Percentiles rank a stretch among this genome's conserved stretches.
phyloP scores from a whole-genome alignment of 2,888 invertebrate species.

The Nomada goodeniana region DNA sequence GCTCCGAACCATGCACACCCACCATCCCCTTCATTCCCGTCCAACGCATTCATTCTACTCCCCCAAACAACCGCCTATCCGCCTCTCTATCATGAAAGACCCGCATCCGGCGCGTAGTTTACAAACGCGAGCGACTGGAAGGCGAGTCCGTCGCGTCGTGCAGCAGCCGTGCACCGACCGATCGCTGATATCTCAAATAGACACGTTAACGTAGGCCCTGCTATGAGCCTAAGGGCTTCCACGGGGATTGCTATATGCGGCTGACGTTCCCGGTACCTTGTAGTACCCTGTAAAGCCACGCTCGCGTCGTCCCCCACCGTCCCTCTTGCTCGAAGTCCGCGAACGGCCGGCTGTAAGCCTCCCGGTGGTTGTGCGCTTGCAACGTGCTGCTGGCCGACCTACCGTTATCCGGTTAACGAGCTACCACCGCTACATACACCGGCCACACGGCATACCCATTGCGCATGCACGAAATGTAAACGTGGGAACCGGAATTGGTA shows the following conservation, averaged over 20 bases:
- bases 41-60: neutral
- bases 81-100: neutral
- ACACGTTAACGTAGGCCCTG: conserved; percentile 78
- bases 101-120: conserved; percentile 19
- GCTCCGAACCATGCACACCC: neutral
- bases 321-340: conserved; percentile 17
- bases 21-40: neutral
- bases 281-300: conserved; percentile 66
- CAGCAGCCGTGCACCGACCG: conserved; percentile 72
- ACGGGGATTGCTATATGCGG: conserved; percentile 62
- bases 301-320: conserved; percentile 47
- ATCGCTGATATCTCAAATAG: conserved; percentile 82
- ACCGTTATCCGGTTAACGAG: conserved; percentile 84
- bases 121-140: conserved; percentile 50
- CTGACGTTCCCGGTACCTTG: conserved; percentile 67
- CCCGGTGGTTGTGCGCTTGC: conserved; percentile 69
- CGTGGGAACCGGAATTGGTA: conserved; percentile 84
- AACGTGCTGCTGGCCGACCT: conserved; percentile 78
- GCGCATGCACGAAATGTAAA: conserved; percentile 85
- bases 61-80: neutral
- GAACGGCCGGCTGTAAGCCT: conserved; percentile 24
- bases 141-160: conserved; percentile 70
- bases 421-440: conserved; percentile 82
- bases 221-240: conserved; percentile 73
- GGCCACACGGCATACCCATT: conserved; percentile 78